These are phyloP conservation scores for Drosophila limbata DNA, from an alignment of 2,888 invertebrate genomes.

Conservation along the genomic window DNA sequence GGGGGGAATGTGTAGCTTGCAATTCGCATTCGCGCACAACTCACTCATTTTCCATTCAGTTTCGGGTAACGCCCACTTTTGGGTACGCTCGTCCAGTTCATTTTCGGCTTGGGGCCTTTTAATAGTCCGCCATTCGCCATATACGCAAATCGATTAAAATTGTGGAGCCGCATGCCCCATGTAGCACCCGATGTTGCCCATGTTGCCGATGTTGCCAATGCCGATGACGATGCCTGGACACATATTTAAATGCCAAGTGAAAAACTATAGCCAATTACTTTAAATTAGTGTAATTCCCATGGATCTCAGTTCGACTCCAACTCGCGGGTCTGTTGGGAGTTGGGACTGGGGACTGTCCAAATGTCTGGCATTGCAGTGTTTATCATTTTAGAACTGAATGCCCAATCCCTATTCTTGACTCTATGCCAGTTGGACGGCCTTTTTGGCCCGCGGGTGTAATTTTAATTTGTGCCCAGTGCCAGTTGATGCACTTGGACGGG, in stretches of 20 bases:
- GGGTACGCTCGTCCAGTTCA: slow-evolving; percentile 77
- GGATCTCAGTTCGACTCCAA: slow-evolving; percentile 46
- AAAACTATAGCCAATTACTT: slow-evolving; percentile 84
- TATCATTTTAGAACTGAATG: slow-evolving; percentile 53
- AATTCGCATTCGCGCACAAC: slow-evolving; percentile 70
- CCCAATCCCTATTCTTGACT: slow-evolving; percentile 20
- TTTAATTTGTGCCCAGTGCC: slow-evolving; percentile 77
- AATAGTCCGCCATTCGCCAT: slow-evolving; percentile 76
- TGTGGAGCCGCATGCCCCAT: slow-evolving; percentile 56
- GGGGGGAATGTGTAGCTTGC: slow-evolving; percentile 24
- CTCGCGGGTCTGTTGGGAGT: background rate
- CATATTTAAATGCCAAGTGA: slow-evolving; percentile 83
- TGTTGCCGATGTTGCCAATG: background rate
- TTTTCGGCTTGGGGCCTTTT: slow-evolving; percentile 77
- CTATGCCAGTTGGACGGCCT: slow-evolving; percentile 21
- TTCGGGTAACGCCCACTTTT: slow-evolving; percentile 83
- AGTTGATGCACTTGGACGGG: background rate
- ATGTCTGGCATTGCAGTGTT: slow-evolving; percentile 42
- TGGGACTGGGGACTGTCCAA: slow-evolving; percentile 22
- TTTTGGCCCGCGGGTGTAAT: slow-evolving; percentile 81
- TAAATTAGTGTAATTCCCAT: slow-evolving; percentile 85
- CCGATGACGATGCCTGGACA: slow-evolving; percentile 48
- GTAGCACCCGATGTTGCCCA: slow-evolving; percentile 40
- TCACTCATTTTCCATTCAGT: slow-evolving; percentile 84
- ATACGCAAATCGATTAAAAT: slow-evolving; percentile 85